Base-by-base conservation (phyloP, 2,888 invertebrate species). In the Gisinianus flammeolus region DNA sequence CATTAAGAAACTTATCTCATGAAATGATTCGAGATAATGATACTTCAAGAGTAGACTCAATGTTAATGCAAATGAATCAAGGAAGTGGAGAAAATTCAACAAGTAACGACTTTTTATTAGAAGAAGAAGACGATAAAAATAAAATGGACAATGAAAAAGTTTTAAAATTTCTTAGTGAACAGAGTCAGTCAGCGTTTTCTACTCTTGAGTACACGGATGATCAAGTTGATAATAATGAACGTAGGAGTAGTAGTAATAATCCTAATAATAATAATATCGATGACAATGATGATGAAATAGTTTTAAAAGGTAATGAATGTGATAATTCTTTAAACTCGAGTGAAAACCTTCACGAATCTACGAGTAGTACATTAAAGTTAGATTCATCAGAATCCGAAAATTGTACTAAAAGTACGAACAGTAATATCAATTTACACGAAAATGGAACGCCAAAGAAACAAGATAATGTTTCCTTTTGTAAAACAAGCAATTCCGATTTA, bases 21-120 rank as follows among this genome's bases (percentile, higher is more conserved):
- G 52, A 70, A 35, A 22, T 70, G 6, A 70, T 70, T 28, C 54
- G 22, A 26, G 70, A 70, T 44, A 19, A 44, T 44, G 6, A 44
- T 44, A 44, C 3, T 4, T 16, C 2, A 2, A 44, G 19, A 44
- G 6, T 44, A 19, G 44, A 44, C 19, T 44, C 44, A 16, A 44
- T 44, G 19, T 19, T 44, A 16, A 16, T 44, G 44, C 16, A 6
- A 44, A 44, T 2, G 44, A 44, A 44, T 44, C 16, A 44, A 44
- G 44, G 19, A 44, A 19, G 19, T n/a, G n/a, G n/a, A n/a, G n/a
- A n/a, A n/a, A n/a, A n/a, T n/a, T n/a, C n/a, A n/a, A n/a, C n/a
- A n/a, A n/a, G n/a, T n/a, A n/a, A n/a, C n/a, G n/a, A n/a, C n/a
- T n/a, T n/a, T n/a, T n/a, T n/a, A n/a, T n/a, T n/a, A 44, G 8